Percentiles rank a stretch among this genome's conserved stretches.
phyloP scores from a whole-genome alignment of 1,140 invertebrate genomes.

The Bicyclus anynana region DNA sequence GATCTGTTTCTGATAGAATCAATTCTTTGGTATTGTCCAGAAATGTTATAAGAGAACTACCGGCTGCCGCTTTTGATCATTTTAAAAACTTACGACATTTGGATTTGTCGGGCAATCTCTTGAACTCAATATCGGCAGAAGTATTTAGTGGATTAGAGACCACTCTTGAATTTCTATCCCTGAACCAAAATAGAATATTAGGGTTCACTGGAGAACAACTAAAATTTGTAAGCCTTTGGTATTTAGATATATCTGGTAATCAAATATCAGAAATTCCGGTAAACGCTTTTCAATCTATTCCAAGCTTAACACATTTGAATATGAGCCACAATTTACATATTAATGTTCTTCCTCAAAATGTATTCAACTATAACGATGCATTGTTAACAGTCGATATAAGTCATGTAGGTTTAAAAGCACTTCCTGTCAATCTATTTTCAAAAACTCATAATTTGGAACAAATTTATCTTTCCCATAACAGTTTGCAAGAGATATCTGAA shows the following conservation, averaged over 20 bases:
- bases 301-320: constrained; percentile 85
- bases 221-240: constrained; percentile 81
- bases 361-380: constrained; percentile 79
- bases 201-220: constrained; percentile 82
- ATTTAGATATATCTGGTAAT: constrained; percentile 88
- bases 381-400: constrained; percentile 86
- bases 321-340: constrained; percentile 87
- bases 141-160: constrained; percentile 87
- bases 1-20: constrained; percentile 80
- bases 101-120: constrained; percentile 87
- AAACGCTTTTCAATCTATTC: constrained; percentile 83
- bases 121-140: constrained; percentile 83
- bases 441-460: constrained; percentile 81
- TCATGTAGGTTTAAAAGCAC: constrained; percentile 82
- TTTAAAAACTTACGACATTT: constrained; percentile 86
- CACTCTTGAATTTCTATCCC: constrained; percentile 83
- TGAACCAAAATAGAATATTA: constrained; percentile 87
- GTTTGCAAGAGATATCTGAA: constrained; percentile 83
- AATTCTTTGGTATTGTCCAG: constrained; percentile 84
- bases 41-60: constrained; percentile 92
- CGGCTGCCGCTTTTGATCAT: constrained; percentile 86
- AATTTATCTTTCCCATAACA: constrained; percentile 83
- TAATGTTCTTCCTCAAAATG: constrained; percentile 75
- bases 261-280: constrained; percentile 83
- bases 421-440: constrained; percentile 84